Conservation (phyloP, 2,888 invertebrate genomes). For the Baccha elongata region DNA sequence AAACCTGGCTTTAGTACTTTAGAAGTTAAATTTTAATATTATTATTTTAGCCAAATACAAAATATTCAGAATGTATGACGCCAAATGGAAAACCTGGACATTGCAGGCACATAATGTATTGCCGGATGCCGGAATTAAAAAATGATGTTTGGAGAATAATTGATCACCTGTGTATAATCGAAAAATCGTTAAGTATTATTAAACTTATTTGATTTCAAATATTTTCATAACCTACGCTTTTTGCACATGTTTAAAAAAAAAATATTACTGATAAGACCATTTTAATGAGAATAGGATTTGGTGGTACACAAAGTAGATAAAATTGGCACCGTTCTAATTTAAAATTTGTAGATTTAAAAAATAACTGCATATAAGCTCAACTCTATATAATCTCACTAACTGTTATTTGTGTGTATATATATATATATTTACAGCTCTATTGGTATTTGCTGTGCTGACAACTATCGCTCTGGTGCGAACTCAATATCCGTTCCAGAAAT, state of each 20-base stretch:
- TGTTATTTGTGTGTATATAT: not conserved
- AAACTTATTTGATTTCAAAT: not conserved
- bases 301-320: too few relatives aligned
- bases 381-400: too few relatives aligned
- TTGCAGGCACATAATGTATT: slow-evolving; percentile 86
- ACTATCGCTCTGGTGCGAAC: slow-evolving; percentile 72
- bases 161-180: slow-evolving; percentile 88
- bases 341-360: too few relatives aligned
- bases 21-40: not conserved
- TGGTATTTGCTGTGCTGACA: slow-evolving; percentile 90
- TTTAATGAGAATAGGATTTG: not conserved
- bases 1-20: not conserved
- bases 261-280: not conserved
- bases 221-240: too few relatives aligned
- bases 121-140: slow-evolving; percentile 85
- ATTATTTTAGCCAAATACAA: slow-evolving; percentile 81
- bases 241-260: not conserved
- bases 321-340: too few relatives aligned
- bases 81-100: slow-evolving; percentile 85
- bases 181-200: slow-evolving; percentile 84
- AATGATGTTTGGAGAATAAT: slow-evolving; percentile 85
- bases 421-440: slow-evolving; percentile 81
- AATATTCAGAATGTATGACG: slow-evolving; percentile 85
- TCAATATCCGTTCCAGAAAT: slow-evolving; percentile 78
- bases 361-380: too few relatives aligned